These are phyloP conservation scores for Julus scandinavius DNA, from an alignment of 2,888 invertebrate genomes.

Conservation along the genomic window DNA sequence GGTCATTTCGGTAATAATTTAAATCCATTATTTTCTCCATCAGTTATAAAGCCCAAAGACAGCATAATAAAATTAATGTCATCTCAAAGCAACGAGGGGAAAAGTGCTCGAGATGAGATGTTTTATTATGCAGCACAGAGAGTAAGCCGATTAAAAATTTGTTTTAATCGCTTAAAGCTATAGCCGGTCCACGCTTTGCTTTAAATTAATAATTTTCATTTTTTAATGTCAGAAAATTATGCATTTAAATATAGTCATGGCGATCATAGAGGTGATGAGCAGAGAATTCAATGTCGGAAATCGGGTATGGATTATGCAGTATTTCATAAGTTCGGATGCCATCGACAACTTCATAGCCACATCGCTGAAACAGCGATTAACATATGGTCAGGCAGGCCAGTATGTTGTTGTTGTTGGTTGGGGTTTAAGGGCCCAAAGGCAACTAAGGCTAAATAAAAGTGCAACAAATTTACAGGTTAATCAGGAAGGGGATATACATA, in stretches of 20 bases:
- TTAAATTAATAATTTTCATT: background rate
- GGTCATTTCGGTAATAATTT: constrained; percentile 36
- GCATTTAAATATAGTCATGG: background rate
- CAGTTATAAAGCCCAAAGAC: constrained; percentile 14
- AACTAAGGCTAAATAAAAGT: too few species aligned
- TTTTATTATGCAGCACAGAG: constrained; percentile 17
- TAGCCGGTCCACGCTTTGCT: background rate
- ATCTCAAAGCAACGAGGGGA: background rate
- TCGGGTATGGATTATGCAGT: too few species aligned
- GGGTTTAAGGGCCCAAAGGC: too few species aligned
- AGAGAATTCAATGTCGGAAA: too few species aligned
- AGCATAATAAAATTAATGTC: constrained; percentile 42
- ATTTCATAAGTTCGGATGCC: too few species aligned
- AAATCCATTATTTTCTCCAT: constrained; percentile 25
- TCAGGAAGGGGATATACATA: too few species aligned
- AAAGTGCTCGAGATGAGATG: constrained; percentile 13
- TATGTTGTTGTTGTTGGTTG: too few species aligned
- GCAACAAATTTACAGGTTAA: too few species aligned
- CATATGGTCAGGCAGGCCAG: too few species aligned
- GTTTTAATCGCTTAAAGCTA: constrained; percentile 20
- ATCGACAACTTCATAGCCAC: too few species aligned
- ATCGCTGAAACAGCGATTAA: too few species aligned
- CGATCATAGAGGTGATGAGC: too few species aligned
- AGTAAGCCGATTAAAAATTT: background rate
- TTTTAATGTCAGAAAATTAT: background rate